phyloP scores from a whole-genome alignment of 2,797 vertebrate genomes.

The Melanotaenia maccullochi region DNA sequence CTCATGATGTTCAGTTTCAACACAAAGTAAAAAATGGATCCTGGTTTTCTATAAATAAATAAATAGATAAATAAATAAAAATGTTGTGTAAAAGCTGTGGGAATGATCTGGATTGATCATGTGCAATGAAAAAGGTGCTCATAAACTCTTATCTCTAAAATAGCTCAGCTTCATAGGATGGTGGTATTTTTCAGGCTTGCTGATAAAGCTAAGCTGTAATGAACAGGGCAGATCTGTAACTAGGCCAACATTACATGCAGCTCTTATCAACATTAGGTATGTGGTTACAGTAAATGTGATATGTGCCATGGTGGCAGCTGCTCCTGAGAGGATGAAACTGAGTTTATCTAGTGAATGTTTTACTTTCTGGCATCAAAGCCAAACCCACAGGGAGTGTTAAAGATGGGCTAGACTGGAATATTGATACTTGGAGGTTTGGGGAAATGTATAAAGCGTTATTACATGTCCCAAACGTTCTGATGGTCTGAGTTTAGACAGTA shows the following conservation, averaged over 20 bases:
- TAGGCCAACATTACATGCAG: neutral
- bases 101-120: neutral
- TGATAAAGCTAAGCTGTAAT: slow-evolving; percentile 33
- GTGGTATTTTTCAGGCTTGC: slow-evolving; percentile 15
- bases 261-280: slow-evolving; percentile 30
- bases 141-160: slow-evolving; percentile 6
- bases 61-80: neutral
- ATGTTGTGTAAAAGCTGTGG: neutral
- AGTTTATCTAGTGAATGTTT: slow-evolving; percentile 25
- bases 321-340: slow-evolving; percentile 18
- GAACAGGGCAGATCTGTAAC: slow-evolving; percentile 15
- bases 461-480: neutral
- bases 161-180: slow-evolving; percentile 1
- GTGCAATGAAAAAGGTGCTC: neutral
- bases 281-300: slow-evolving; percentile 11
- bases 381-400: slow-evolving; percentile 10
- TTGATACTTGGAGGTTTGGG: neutral
- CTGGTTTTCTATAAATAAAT: neutral
- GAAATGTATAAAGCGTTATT: neutral
- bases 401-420: neutral
- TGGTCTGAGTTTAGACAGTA: neutral
- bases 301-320: slow-evolving; percentile 20
- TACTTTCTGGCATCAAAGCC: slow-evolving; percentile 18
- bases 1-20: neutral
- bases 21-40: neutral